A percentile compares a stretch with the other conserved stretches of the same genome.
These are phyloP conservation scores for Ptiloglossa arizonensis DNA, from an alignment of 1,140 invertebrate genomes.

Conservation along the genomic window DNA sequence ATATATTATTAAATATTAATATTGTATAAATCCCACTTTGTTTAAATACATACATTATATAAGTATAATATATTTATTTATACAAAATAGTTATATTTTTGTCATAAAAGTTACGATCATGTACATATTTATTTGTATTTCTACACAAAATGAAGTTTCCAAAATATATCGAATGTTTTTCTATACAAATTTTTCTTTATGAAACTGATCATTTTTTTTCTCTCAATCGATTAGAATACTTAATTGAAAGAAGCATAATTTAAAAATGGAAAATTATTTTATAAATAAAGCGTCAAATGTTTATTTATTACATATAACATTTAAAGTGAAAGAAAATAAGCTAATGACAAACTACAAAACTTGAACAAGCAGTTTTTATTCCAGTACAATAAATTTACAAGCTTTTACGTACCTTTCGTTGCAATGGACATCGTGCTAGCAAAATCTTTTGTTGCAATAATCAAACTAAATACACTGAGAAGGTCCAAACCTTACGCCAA, in stretches of 20 bases:
- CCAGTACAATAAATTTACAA: neutral
- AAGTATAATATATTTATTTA: too few species aligned
- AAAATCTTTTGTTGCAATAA: slow-evolving; percentile 14
- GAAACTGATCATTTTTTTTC: neutral
- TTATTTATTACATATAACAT: neutral
- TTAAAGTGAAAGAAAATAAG: neutral
- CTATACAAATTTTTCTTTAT: too few species aligned
- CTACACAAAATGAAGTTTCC: neutral
- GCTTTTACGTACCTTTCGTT: slow-evolving; percentile 60
- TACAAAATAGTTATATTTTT: neutral
- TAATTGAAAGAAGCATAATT: neutral
- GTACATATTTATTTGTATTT: neutral
- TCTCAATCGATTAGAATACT: neutral
- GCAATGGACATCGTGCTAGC: slow-evolving; percentile 50
- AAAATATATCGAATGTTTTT: neutral
- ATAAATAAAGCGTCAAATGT: neutral
- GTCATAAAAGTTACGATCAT: neutral
- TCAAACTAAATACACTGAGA: neutral
- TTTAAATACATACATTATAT: too few species aligned
- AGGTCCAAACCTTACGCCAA: neutral
- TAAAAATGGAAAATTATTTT: neutral
- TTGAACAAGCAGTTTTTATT: neutral
- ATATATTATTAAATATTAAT: too few species aligned
- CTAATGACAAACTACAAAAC: too few species aligned
- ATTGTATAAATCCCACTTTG: too few species aligned